Conservation (phyloP, 2,888 invertebrate genomes). For the Alcis repandata region DNA sequence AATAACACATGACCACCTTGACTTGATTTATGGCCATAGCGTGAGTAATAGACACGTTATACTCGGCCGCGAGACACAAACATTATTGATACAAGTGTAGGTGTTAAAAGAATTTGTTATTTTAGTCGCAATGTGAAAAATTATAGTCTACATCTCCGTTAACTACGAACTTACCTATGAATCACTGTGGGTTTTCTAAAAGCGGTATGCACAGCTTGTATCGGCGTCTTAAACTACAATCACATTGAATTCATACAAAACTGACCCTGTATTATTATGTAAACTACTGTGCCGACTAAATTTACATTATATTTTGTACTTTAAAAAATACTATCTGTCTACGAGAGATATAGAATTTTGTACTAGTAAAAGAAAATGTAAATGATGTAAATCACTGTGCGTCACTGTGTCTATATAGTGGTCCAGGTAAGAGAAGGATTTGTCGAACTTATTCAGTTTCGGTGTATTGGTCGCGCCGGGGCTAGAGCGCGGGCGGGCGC, state of each 20-base stretch:
- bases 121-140: conserved; percentile 44
- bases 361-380: conserved; percentile 73
- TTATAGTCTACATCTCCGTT: conserved; percentile 45
- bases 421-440: conserved; percentile 86
- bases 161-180: conserved; percentile 74
- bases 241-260: conserved; percentile 87
- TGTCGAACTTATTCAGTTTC: conserved; percentile 87
- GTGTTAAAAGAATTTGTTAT: conserved; percentile 37
- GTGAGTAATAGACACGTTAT: conserved; percentile 49
- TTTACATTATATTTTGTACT: conserved; percentile 85
- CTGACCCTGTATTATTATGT: conserved; percentile 86
- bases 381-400: conserved; percentile 59
- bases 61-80: conserved; percentile 48
- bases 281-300: conserved; percentile 73
- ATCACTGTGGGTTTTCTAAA: conserved; percentile 74
- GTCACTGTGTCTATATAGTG: conserved; percentile 82
- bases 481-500: conserved; percentile 66
- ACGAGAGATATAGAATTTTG: conserved; percentile 82
- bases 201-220: conserved; percentile 79
- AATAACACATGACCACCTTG: conserved; percentile 32
- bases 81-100: conserved; percentile 52
- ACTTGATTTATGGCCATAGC: conserved; percentile 38
- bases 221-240: conserved; percentile 85
- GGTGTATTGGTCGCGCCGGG: conserved; percentile 71
- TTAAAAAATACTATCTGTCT: conserved; percentile 81